Conservation (phyloP, 1,140 invertebrate species). For the Orchesella cincta region DNA sequence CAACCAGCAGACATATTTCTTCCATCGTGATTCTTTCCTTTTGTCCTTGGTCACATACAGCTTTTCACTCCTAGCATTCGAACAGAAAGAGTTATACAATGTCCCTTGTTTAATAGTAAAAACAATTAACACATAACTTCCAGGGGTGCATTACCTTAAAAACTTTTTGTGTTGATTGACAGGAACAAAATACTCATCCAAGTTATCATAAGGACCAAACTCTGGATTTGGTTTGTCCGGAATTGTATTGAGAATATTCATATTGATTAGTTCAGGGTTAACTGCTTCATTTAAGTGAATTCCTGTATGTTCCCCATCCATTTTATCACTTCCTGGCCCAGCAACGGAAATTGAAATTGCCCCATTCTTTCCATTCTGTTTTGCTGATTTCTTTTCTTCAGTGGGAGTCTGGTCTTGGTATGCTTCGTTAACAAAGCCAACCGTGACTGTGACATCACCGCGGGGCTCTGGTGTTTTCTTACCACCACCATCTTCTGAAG, state of each 20-base stretch:
- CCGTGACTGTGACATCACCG: constrained; percentile 6
- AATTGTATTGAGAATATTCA: constrained; percentile 61
- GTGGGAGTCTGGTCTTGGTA: background rate
- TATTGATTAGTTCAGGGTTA: constrained; percentile 75
- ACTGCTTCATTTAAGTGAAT: constrained; percentile 66
- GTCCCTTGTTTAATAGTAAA: too few relatives aligned
- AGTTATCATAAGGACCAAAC: constrained; percentile 61
- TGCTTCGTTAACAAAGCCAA: constrained; percentile 10
- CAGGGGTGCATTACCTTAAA: constrained; percentile 66
- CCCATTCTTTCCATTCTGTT: background rate
- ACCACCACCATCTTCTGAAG: background rate
- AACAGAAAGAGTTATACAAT: constrained; percentile 5
- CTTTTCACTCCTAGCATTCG: constrained; percentile 69
- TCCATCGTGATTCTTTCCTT: constrained; percentile 63
- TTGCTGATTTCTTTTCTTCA: background rate
- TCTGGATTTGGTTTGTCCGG: constrained; percentile 69
- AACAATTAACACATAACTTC: too few relatives aligned
- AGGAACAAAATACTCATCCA: constrained; percentile 79
- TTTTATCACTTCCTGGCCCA: background rate
- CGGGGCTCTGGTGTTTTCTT: constrained; percentile 4
- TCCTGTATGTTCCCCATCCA: constrained; percentile 56
- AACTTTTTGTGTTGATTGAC: constrained; percentile 81
- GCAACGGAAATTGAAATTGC: constrained; percentile 5
- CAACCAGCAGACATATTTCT: constrained; percentile 68
- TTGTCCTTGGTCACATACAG: constrained; percentile 79